Evolutionary conservation across 1,140 invertebrate species (phyloP), one percentile per base, ranked within the genome.

Genomic region (Aphelinus atriplicis): DNA sequence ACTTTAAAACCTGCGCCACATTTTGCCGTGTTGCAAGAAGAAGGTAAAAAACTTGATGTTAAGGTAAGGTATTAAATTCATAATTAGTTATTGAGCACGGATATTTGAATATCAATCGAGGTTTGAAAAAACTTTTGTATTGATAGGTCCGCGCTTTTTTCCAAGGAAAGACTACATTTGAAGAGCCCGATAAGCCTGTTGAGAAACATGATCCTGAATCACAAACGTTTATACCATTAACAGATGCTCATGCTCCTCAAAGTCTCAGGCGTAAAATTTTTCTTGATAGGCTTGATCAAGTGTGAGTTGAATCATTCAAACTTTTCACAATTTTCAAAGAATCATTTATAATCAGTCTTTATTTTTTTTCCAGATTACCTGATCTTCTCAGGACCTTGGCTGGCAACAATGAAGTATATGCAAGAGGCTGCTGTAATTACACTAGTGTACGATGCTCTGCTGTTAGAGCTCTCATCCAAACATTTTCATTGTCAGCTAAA

Each of bases 181-280:
- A 85, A 76, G 45, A 62, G 63, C 47, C 58, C 46, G 61, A 70
- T 58, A 61, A 78, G 3, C 7, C 7, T 5, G 48, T 46, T 65
- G 64, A 63, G 3, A 56, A 79, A 45, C 65, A 72, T 61, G 51
- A 73, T 53, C 47, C 46, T 9, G 61, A 79, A 69, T 75, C 64
- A 64, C 47, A 55, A 53, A 61, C 81, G 7, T n/a, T 87, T 50
- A 75, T 89, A 68, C 88, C 88, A 61, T 68, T 89, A 60, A 86
- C 82, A 50, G 86, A 88, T 65, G 43, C 76, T 53, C 82, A 86
- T 73, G 80, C 84, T 5, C 87, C 88, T n/a, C 84, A 82, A 68
- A 81, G 81, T 43, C 73, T 89, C 61, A 74, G 88, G 3, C 82
- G 84, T 43, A 77, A 85, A 80, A 89, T 90, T 78, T 85, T 90